These are phyloP conservation scores for Brachypterus glaber DNA, from an alignment of 2,888 invertebrate genomes.

Conservation along the genomic window DNA sequence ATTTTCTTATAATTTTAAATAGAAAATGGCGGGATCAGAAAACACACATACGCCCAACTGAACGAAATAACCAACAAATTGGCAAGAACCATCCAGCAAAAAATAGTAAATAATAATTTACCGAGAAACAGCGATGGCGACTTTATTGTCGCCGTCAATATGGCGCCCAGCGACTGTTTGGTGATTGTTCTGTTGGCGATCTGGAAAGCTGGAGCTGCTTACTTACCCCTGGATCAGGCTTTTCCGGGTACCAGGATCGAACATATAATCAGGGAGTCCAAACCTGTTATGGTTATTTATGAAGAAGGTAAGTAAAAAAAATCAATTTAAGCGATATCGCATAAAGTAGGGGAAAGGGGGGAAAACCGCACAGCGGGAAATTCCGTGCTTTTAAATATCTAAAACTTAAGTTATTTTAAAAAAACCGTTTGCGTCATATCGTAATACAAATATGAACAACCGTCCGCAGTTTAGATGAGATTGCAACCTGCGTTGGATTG, in stretches of 20 bases:
- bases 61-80: constrained; percentile 49
- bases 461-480: no score
- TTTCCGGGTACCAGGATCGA: constrained; percentile 62
- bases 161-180: constrained; percentile 64
- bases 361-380: no score
- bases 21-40: constrained; percentile 23
- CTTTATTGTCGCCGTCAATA: constrained; percentile 66
- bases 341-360: no score
- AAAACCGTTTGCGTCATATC: no score
- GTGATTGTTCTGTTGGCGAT: constrained; percentile 60
- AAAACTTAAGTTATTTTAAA: no score
- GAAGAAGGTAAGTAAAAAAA: constrained; percentile 52
- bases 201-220: constrained; percentile 76
- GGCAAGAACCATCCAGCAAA: constrained; percentile 45
- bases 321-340: no score
- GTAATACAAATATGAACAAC: no score
- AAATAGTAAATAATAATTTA: constrained; percentile 34
- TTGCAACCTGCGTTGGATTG: no score
- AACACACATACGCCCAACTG: constrained; percentile 46
- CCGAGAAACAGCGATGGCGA: constrained; percentile 58
- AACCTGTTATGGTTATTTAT: constrained; percentile 58
- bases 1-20: not conserved
- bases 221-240: constrained; percentile 70
- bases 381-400: no score
- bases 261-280: constrained; percentile 66